phyloP scores from a whole-genome alignment of 2,888 invertebrate species.

The Tachina grossa region DNA sequence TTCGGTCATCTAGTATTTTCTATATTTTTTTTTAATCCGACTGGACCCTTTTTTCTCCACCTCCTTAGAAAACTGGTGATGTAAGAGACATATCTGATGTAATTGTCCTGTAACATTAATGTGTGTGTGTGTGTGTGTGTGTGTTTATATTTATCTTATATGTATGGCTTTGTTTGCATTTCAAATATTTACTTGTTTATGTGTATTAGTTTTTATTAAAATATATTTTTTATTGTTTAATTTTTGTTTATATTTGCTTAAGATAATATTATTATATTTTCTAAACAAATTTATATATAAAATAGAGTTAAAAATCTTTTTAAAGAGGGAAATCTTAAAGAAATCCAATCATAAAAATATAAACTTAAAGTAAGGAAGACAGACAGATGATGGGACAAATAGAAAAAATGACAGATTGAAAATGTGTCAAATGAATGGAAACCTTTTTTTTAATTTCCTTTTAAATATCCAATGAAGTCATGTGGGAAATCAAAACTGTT shows the following conservation, averaged over 20 bases:
- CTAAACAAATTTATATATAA: background rate
- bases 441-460: background rate
- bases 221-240: slow-evolving; percentile 23
- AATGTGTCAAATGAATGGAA: background rate
- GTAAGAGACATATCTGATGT: too few relatives aligned
- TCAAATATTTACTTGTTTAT: slow-evolving; percentile 21
- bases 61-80: too few relatives aligned
- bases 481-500: slow-evolving; percentile 25
- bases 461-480: background rate
- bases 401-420: slow-evolving; percentile 18
- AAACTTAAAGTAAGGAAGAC: too few relatives aligned
- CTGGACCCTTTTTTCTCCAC: too few relatives aligned
- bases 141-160: background rate
- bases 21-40: too few relatives aligned
- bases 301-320: too few relatives aligned
- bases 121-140: background rate
- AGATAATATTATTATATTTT: slow-evolving; percentile 35
- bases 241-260: background rate
- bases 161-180: slow-evolving; percentile 8
- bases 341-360: too few relatives aligned
- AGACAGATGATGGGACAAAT: background rate
- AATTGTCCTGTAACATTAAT: background rate
- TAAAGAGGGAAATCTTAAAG: too few relatives aligned
- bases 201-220: background rate
- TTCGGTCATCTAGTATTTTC: too few relatives aligned